Evolutionary conservation across 2,113 vertebrate species (phyloP).

Genomic region (Heterocephalus glaber): DNA sequence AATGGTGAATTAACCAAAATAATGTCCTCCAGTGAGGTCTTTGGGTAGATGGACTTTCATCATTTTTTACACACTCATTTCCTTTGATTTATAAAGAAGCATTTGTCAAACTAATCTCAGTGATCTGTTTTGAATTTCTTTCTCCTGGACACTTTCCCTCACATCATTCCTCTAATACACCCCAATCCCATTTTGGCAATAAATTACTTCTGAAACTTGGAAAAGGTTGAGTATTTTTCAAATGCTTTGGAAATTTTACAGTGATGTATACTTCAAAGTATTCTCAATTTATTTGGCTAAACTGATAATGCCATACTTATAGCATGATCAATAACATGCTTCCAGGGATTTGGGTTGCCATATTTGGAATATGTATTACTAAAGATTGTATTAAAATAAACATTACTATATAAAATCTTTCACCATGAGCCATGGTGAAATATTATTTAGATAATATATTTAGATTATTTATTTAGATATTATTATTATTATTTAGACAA

Average conservation of each 20-base stretch:
- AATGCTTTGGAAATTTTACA: slow-evolving; percentile 19
- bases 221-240: not conserved
- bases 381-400: not conserved
- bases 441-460: slow-evolving; percentile 38
- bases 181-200: not conserved
- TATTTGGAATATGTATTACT: not conserved
- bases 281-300: not conserved
- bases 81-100: slow-evolving; percentile 39
- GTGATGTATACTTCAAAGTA: not conserved
- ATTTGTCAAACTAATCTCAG: slow-evolving; percentile 11
- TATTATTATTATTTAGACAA: slow-evolving; percentile 42
- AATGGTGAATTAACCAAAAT: slow-evolving; percentile 18
- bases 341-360: not conserved
- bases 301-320: not conserved
- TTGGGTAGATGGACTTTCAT: not conserved
- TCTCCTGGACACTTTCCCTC: not conserved
- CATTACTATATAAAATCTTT: not conserved
- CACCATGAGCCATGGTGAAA: slow-evolving; percentile 5
- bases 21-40: not conserved
- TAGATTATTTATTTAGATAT: too few relatives aligned
- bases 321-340: not conserved
- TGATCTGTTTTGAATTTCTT: not conserved
- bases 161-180: not conserved
- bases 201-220: slow-evolving; percentile 26
- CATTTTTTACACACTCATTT: not conserved